Conservation (phyloP, 2,113 vertebrate species). For the Zosterops borbonicus region DNA sequence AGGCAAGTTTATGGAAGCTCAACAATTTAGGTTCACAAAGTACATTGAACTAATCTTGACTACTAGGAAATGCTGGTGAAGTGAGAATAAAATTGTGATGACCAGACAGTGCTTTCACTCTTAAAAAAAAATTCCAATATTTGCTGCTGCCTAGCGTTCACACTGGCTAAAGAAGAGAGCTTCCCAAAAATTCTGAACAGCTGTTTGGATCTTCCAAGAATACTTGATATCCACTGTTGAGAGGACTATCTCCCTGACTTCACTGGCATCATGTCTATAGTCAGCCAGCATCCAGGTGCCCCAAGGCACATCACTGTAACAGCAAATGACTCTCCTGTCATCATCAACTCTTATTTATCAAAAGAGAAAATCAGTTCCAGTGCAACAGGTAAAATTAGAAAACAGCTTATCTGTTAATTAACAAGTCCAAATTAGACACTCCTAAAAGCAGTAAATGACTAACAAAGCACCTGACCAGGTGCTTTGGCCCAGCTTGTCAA, state of each 20-base stretch:
- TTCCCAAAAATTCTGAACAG: neutral
- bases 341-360: neutral
- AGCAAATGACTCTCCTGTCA: neutral
- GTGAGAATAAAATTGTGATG: neutral
- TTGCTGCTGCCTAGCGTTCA: accelerated
- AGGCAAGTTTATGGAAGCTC: neutral
- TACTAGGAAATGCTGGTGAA: neutral
- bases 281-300: neutral
- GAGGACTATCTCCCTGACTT: neutral
- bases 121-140: neutral
- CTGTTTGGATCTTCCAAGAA: neutral
- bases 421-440: neutral
- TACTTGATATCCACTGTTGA: neutral
- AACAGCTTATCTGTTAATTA: neutral
- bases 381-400: neutral
- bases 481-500: neutral
- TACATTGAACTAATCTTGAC: neutral
- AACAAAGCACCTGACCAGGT: neutral
- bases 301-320: neutral
- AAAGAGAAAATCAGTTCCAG: neutral
- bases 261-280: neutral
- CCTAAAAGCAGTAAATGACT: neutral
- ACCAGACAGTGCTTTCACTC: neutral
- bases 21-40: neutral
- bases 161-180: neutral